Evolutionary conservation across 2,113 vertebrate species (phyloP).

Genomic region (Peromyscus maniculatus): DNA sequence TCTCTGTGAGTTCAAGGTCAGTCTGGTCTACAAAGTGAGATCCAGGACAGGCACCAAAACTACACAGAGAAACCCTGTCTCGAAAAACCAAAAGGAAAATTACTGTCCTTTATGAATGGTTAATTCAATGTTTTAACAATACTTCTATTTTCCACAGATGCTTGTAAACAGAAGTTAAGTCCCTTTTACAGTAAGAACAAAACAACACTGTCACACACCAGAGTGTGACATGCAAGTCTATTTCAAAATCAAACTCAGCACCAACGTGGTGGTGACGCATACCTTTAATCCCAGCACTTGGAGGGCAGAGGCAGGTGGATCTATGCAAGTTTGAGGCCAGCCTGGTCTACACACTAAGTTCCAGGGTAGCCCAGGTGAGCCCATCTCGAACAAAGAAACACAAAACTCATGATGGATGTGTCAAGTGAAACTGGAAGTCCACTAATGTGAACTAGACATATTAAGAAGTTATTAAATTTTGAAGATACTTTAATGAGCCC

Average conservation of each 20-base stretch:
- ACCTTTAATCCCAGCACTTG: neutral
- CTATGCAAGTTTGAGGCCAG: neutral
- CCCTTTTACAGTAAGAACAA: neutral
- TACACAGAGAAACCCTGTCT: too few species aligned
- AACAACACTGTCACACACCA: neutral
- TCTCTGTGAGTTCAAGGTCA: too few species aligned
- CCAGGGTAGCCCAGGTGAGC: neutral
- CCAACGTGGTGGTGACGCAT: neutral
- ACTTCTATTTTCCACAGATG: constrained; percentile 52
- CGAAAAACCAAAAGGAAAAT: neutral
- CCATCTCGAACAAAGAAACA: neutral
- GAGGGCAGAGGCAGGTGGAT: neutral
- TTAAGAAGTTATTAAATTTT: constrained; percentile 34
- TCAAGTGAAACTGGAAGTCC: constrained; percentile 56
- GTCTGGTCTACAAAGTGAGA: too few species aligned
- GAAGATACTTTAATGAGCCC: constrained; percentile 57
- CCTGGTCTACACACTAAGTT: neutral
- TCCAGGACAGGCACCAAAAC: too few species aligned
- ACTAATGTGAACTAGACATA: constrained; percentile 46
- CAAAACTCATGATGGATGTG: constrained; percentile 46
- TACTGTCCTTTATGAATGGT: constrained; percentile 6
- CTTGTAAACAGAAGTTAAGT: constrained; percentile 30
- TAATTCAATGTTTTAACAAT: constrained; percentile 31
- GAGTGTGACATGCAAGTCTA: neutral
- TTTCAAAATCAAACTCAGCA: constrained; percentile 67